phyloP scores from a whole-genome alignment of 2,888 invertebrate genomes.

The Sminthurides aquaticus region DNA sequence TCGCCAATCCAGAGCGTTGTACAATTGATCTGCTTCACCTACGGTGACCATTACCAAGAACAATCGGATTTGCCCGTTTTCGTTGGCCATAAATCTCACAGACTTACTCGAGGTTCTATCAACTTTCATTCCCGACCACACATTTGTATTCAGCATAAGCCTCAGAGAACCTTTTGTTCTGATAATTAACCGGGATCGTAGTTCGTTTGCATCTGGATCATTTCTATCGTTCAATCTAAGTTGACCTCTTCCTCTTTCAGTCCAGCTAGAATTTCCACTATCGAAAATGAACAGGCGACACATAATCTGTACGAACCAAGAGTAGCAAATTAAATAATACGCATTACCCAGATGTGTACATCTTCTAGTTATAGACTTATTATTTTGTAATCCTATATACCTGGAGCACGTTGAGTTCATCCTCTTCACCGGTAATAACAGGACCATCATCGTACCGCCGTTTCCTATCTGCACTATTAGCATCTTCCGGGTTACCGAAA shows the following conservation, averaged over 20 bases:
- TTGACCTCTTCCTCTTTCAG: constrained; percentile 82
- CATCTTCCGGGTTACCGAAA: constrained; percentile 8
- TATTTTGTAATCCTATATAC: too few species aligned
- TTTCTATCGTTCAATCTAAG: constrained; percentile 74
- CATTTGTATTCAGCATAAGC: constrained; percentile 83
- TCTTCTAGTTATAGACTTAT: too few species aligned
- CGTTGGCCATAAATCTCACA: constrained; percentile 62
- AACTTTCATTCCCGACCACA: constrained; percentile 87
- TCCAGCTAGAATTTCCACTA: constrained; percentile 64
- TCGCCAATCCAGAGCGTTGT: constrained; percentile 27
- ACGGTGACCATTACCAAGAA: constrained; percentile 68
- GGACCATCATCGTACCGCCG: constrained; percentile 24
- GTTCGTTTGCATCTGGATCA: constrained; percentile 45
- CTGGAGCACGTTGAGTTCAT: constrained; percentile 80
- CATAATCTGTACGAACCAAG: constrained; percentile 54
- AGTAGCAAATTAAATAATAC: constrained; percentile 19
- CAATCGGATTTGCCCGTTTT: constrained; percentile 60
- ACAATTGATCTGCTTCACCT: constrained; percentile 26
- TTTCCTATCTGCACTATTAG: constrained; percentile 18
- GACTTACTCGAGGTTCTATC: constrained; percentile 81
- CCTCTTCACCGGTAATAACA: constrained; percentile 75
- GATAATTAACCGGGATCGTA: constrained; percentile 74
- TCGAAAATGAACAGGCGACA: constrained; percentile 88
- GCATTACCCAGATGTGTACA: too few species aligned
- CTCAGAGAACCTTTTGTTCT: constrained; percentile 81